These are phyloP conservation scores for Taxidea taxus DNA, from an alignment of 2,113 vertebrate species.

Conservation along the genomic window DNA sequence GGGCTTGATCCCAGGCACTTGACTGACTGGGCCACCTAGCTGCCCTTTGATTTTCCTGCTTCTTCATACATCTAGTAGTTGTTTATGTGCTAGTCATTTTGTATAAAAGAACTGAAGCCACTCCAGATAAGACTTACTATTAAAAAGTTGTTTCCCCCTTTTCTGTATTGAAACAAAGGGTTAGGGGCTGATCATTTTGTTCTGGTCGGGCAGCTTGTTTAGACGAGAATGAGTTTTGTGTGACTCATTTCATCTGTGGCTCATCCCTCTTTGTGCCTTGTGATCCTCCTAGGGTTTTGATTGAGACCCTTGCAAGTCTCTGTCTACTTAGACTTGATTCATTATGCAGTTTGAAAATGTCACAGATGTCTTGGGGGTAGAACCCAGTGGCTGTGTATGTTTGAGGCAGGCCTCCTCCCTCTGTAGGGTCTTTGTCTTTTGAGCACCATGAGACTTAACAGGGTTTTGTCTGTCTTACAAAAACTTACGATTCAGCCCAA, in stretches of 20 bases:
- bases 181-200: not conserved
- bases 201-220: not conserved
- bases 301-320: not conserved
- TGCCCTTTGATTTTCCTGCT: not conserved
- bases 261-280: not conserved
- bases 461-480: not conserved
- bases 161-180: not conserved
- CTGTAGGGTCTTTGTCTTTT: not conserved
- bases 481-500: not conserved
- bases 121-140: not conserved
- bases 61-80: not conserved
- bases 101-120: not conserved
- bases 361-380: not conserved
- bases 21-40: not conserved
- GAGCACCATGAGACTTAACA: not conserved
- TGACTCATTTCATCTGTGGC: not conserved
- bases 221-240: not conserved
- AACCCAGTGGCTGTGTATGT: not conserved
- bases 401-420: not conserved
- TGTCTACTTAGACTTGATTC: not conserved
- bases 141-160: not conserved
- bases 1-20: not conserved
- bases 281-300: not conserved
- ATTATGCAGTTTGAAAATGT: not conserved
- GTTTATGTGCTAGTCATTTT: not conserved